Conservation (phyloP, 2,113 vertebrate genomes). For the Collichthys lucidus region DNA sequence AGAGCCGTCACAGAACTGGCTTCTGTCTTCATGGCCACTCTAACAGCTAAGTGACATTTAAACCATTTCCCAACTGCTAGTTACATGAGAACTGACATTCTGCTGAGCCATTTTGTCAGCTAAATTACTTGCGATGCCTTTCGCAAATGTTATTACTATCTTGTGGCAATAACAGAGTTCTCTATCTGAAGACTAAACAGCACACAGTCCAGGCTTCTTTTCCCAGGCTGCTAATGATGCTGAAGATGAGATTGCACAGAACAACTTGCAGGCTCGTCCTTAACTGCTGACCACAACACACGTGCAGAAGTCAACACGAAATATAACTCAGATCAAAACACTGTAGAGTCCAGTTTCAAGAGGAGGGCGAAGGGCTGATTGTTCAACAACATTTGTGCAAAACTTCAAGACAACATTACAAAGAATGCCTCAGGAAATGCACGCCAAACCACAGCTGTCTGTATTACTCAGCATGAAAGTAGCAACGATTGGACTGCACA, state of each 20-base stretch:
- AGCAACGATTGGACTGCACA: conserved; percentile 12
- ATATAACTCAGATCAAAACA: background rate
- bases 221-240: conserved; percentile 25
- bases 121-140: conserved; percentile 6
- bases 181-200: background rate
- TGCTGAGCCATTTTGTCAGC: background rate
- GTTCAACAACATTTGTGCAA: background rate
- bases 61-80: background rate
- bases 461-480: conserved; percentile 28
- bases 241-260: conserved; percentile 20
- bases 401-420: conserved; percentile 8
- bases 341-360: background rate
- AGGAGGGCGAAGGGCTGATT: background rate
- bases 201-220: background rate
- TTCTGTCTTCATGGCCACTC: background rate
- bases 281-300: conserved; percentile 16
- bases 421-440: conserved; percentile 1
- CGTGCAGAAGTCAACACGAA: conserved; percentile 4
- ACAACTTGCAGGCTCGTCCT: conserved; percentile 21
- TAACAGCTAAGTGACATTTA: conserved; percentile 15
- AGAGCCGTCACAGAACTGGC: background rate
- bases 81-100: conserved; percentile 14
- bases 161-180: conserved; percentile 9
- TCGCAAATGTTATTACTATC: conserved; percentile 31
- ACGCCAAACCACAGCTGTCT: conserved; percentile 5